Percentiles rank a stretch among this genome's conserved stretches.
Evolutionary conservation across 2,113 vertebrate species (phyloP).

Genomic region (Okapia johnstoni): DNA sequence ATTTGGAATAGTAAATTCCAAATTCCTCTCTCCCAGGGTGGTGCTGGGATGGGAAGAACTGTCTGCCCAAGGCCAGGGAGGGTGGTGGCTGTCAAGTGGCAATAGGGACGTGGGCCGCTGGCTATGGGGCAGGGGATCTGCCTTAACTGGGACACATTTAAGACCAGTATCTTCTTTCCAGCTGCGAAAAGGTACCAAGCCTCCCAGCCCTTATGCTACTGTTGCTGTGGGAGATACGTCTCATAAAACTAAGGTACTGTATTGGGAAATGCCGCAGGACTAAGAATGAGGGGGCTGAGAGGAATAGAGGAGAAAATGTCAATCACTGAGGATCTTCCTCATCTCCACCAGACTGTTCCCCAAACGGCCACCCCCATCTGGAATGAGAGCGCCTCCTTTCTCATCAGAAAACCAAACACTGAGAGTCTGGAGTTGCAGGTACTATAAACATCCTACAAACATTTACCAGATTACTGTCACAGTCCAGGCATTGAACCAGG

Average conservation of each 20-base stretch:
- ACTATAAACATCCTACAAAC: background rate
- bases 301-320: background rate
- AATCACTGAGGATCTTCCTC: background rate
- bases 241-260: constrained; percentile 87
- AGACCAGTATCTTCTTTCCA: constrained; percentile 59
- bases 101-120: background rate
- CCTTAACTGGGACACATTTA: background rate
- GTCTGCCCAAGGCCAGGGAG: background rate
- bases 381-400: constrained; percentile 89
- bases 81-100: background rate
- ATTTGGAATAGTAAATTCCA: background rate
- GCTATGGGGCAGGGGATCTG: background rate
- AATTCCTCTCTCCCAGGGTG: background rate
- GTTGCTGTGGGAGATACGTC: constrained; percentile 80
- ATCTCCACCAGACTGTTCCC: constrained; percentile 77
- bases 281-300: background rate
- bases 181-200: constrained; percentile 90
- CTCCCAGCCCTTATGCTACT: constrained; percentile 84
- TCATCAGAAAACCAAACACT: constrained; percentile 85
- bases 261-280: background rate
- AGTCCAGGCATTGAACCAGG: background rate
- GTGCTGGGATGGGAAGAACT: background rate
- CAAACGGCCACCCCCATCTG: constrained; percentile 86
- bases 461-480: background rate
- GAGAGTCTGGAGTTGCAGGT: constrained; percentile 90